A percentile compares a stretch with the other conserved stretches of the same genome.
These are phyloP conservation scores for Poeciliopsis occidentalis DNA, from an alignment of 2,113 vertebrate species.

Conservation along the genomic window DNA sequence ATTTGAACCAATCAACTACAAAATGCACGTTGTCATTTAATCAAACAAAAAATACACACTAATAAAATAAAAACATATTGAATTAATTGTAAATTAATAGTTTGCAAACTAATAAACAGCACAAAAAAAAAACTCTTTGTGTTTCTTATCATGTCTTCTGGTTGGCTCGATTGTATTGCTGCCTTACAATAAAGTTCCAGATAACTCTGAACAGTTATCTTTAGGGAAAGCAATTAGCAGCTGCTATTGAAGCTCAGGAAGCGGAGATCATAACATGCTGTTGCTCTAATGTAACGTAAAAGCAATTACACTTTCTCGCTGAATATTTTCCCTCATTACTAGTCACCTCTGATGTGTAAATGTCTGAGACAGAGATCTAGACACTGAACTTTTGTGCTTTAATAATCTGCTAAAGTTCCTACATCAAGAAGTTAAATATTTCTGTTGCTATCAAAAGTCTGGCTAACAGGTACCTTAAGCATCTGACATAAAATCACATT, in stretches of 20 bases:
- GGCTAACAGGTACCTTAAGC: neutral
- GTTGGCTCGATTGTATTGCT: neutral
- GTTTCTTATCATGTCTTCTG: neutral
- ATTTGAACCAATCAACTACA: neutral
- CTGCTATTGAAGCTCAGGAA: slow-evolving; percentile 38
- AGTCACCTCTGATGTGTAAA: slow-evolving; percentile 28
- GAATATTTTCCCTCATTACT: slow-evolving; percentile 52
- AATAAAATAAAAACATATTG: neutral
- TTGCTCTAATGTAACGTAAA: slow-evolving; percentile 42
- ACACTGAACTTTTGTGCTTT: slow-evolving; percentile 7
- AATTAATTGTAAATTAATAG: neutral
- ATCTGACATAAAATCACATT: no score
- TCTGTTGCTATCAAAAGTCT: neutral
- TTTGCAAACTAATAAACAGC: neutral
- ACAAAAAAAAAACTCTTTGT: neutral
- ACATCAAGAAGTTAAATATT: slow-evolving; percentile 2
- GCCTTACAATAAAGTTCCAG: neutral
- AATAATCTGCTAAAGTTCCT: slow-evolving; percentile 8
- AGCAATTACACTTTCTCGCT: slow-evolving; percentile 51
- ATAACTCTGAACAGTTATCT: slow-evolving; percentile 27
- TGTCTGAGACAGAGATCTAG: slow-evolving; percentile 30
- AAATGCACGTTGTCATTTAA: neutral
- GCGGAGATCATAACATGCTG: slow-evolving; percentile 41
- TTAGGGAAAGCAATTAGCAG: slow-evolving; percentile 47
- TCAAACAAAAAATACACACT: neutral